Base-by-base conservation (phyloP, 64 coral and sea anemone species). In the Acropora tenuis region DNA sequence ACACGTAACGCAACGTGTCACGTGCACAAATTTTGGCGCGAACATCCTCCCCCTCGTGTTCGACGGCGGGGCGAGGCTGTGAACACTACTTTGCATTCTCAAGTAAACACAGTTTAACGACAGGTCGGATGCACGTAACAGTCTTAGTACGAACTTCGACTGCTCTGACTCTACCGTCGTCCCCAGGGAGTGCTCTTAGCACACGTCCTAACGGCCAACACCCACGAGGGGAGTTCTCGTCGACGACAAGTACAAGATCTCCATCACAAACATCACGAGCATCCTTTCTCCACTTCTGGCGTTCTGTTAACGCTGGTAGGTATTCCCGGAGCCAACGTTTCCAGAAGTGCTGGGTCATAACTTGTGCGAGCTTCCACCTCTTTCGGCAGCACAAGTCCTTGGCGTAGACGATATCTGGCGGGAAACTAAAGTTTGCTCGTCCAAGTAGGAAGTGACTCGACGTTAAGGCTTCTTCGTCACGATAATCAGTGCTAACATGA, bases 221-320 rank as follows among this genome's bases (percentile, higher is more conserved):
- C 41, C 87, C 72, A 69, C 82, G 75, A 65, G 88, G 61, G 7
- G 49, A 61, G 17, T 95, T 90, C 45, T 42, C 50, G 30, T 95
- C 94, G 69, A 83, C 60, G 45, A 95, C 84, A 1, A 92, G 89
- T 48, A 91, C 93, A 4, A 95, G 75, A 58, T n/a, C n/a, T n/a
- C n/a, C n/a, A n/a, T n/a, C n/a, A n/a, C n/a, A n/a, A n/a, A n/a
- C n/a, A n/a, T n/a, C n/a, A n/a, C n/a, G n/a, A n/a, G n/a, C n/a
- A n/a, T n/a, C n/a, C n/a, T n/a, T n/a, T n/a, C n/a, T n/a, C n/a
- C n/a, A n/a, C n/a, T n/a, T n/a, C n/a, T n/a, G n/a, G n/a, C n/a
- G n/a, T n/a, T n/a, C n/a, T n/a, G n/a, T n/a, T n/a, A n/a, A n/a
- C n/a, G n/a, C n/a, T n/a, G n/a, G n/a, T n/a, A n/a, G n/a, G n/a